Evolutionary conservation across 2,113 vertebrate genomes (phyloP).

Genomic region (Spermophilus dauricus): DNA sequence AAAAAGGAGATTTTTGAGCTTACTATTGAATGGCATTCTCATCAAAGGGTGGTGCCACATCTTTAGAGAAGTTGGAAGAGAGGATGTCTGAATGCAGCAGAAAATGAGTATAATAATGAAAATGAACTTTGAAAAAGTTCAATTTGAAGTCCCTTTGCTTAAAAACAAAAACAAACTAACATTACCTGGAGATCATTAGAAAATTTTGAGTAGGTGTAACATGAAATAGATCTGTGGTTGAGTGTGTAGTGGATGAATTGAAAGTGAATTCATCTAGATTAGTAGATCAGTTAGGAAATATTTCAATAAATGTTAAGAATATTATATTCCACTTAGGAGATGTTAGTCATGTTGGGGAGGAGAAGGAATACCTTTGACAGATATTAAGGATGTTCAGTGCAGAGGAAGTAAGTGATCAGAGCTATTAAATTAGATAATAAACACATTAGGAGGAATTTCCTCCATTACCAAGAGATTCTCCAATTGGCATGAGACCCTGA

Average conservation of each 20-base stretch:
- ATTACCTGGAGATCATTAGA: not conserved
- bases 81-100: not conserved
- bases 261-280: not conserved
- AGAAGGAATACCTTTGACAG: not conserved
- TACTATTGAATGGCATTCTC: not conserved
- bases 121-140: not conserved
- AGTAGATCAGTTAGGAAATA: not conserved
- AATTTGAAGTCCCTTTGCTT: not conserved
- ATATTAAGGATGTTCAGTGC: not conserved
- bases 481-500: not conserved
- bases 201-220: not conserved
- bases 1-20: not conserved
- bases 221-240: conserved; percentile 16
- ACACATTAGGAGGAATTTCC: not conserved
- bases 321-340: not conserved
- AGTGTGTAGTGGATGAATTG: not conserved
- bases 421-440: not conserved
- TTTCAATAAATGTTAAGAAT: conserved; percentile 12
- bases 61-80: not conserved
- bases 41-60: not conserved
- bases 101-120: not conserved
- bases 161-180: not conserved
- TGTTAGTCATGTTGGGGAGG: not conserved
- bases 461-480: not conserved
- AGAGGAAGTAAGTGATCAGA: not conserved